Conservation (phyloP, 2,113 vertebrate genomes). For the Globicephala melas region DNA sequence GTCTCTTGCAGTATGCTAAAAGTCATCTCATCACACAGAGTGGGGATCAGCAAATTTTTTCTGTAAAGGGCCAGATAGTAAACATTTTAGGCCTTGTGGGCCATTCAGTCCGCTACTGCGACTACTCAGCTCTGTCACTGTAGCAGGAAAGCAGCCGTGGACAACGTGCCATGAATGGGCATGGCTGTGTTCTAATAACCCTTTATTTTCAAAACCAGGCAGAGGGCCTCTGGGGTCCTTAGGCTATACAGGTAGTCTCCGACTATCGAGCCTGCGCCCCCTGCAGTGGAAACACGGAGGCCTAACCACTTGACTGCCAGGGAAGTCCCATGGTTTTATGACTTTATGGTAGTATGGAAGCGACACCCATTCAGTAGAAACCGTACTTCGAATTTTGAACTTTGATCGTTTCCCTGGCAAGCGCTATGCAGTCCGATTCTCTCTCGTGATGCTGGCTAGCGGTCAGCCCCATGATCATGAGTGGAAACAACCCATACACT, state of each 20-base stretch:
- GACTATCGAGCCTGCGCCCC: rapidly evolving
- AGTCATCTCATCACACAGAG: background rate
- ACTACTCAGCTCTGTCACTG: background rate
- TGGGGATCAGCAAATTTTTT: background rate
- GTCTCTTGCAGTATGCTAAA: background rate
- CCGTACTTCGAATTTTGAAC: background rate
- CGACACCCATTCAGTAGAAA: background rate
- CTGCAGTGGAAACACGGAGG: no score
- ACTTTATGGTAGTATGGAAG: background rate
- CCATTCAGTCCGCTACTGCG: background rate
- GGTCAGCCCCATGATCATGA: background rate
- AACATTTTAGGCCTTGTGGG: background rate
- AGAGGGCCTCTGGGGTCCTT: background rate
- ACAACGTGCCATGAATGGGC: background rate
- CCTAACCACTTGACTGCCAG: no score
- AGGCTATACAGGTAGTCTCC: background rate
- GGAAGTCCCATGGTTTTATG: background rate
- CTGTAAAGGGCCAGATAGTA: background rate
- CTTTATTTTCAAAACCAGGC: background rate
- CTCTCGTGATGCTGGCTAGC: background rate
- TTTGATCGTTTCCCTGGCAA: background rate
- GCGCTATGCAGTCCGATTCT: background rate
- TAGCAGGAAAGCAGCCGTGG: background rate
- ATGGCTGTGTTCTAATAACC: background rate
- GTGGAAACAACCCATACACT: background rate